Base-by-base conservation (phyloP, 2,888 invertebrate genomes). In the Temnothorax rugatulus region DNA sequence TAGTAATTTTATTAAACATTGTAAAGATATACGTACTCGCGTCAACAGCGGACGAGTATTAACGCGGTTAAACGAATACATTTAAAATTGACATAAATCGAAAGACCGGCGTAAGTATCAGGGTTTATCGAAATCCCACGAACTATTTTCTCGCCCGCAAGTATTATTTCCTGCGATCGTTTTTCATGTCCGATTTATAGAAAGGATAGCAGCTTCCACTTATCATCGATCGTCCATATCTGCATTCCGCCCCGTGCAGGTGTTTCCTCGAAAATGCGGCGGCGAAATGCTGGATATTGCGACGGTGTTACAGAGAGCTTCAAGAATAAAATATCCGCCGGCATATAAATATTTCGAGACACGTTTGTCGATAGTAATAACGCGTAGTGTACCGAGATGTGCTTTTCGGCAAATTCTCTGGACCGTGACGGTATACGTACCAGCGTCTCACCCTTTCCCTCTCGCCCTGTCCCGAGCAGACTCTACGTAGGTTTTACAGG, bases 111-210 rank as follows among this genome's bases (percentile, higher is more conserved):
- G n/a, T n/a, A 29, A 79, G 7, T 34, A 18, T 44, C 74, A n/a
- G 21, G 11, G 34, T 57, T 74, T 74, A 74, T 79, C 38, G 50
- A 47, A 63, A 75, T 63, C 25, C n/a, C 57, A 2, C n/a, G 34
- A 44, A 79, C n/a, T 47, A 74, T 74, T 57, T 73, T 71, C 21
- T 38, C 8, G 0, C 44, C 4, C 29, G 9, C 38, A 25, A 21
- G 74, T 21, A 57, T 77, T 79, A 79, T 75, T 81, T 74, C 25
- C 59, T 13, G 44, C 21, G 79, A 75, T 75, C 79, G 34, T 75
- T 81, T 59, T 74, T 81, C 76, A 47, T 18, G 34, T 47, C 9
- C 47, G 47, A 81, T 81, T 25, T 50, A 34, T 79, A 59, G 47
- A 59, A 81, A 75, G 44, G 18, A 47, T 38, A 79, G 47, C 47